Conservation (phyloP, 2,888 invertebrate genomes). For the Dicranocentrus wangi region DNA sequence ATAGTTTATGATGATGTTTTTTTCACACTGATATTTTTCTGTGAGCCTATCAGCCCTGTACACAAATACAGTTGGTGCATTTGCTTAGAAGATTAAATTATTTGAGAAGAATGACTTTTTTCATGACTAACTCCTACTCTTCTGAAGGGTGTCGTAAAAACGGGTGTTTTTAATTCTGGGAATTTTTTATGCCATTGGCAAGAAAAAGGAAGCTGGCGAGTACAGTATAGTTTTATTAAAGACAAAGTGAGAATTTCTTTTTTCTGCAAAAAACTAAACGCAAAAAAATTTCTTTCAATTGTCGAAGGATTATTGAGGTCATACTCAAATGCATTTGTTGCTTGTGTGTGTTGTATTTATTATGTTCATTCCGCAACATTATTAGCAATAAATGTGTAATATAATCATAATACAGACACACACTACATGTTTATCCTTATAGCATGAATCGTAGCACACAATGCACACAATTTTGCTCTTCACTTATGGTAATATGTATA, state of each 20-base stretch:
- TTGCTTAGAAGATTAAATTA: constrained; percentile 19
- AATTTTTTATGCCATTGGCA: constrained; percentile 8
- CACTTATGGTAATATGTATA: constrained; percentile 28
- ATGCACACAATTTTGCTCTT: too few species aligned
- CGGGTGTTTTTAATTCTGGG: constrained; percentile 18
- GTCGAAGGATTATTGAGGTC: constrained; percentile 63
- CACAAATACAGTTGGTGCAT: neutral
- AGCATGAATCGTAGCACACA: too few species aligned
- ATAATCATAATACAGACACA: constrained; percentile 27
- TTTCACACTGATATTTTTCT: neutral
- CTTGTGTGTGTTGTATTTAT: neutral
- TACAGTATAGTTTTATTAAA: neutral
- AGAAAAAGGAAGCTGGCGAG: neutral
- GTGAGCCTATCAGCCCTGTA: too few species aligned
- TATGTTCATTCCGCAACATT: neutral
- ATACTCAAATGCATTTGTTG: constrained; percentile 20
- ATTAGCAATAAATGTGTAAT: constrained; percentile 20
- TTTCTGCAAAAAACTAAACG: too few species aligned
- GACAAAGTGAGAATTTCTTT: constrained; percentile 23
- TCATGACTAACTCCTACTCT: constrained; percentile 7
- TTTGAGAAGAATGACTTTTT: constrained; percentile 6
- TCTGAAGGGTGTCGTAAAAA: constrained; percentile 2
- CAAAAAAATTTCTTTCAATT: constrained; percentile 65
- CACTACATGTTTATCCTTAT: constrained; percentile 20
- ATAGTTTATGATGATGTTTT: constrained; percentile 3